Base-by-base conservation (phyloP, 2,888 invertebrate species). In the Pasiphila rectangulata region DNA sequence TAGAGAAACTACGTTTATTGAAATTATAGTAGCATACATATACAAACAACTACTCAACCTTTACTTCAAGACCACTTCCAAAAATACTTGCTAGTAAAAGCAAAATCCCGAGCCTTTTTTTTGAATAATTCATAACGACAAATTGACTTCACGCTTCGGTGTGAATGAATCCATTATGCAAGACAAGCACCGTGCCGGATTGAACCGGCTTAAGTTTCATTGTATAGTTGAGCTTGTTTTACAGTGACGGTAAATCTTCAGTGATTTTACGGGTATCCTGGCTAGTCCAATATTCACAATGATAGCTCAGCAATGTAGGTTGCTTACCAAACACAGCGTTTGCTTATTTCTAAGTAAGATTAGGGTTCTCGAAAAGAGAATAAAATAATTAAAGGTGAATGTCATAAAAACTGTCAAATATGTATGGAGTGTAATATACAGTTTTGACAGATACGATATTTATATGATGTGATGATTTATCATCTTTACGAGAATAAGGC, bases 181-280 rank as follows among this genome's bases (percentile, higher is more conserved):
- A 64, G 69, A 62, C 61, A 59, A 59, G 57, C 61, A n/a, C n/a
- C n/a, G n/a, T n/a, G 47, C 56, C 54, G 69, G 68, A 72, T 74
- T 64, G 67, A 59, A 64, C 64, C 60, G 62, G 69, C 65, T 74
- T 71, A 67, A 72, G 72, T 72, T 70, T 71, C 69, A 71, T 70
- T 69, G 70, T 72, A 64, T 56, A 68, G 64, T 67, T 57, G 65
- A 69, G 72, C 69, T 73, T 69, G 69, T 67, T 73, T 68, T 61
- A 65, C 63, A 65, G 64, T 68, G 64, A 67, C 68, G 64, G 67
- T 67, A 63, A 71, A 73, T 71, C 70, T 73, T 67, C 60, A 66
- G 59, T 61, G 62, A 68, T 72, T 73, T 68, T 58, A 68, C 67
- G 64, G 69, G 61, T 58, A 55, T 58, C 51, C 57, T 52, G 46